phyloP scores from a whole-genome alignment of 1,140 invertebrate species.

The Cherax quadricarinatus region DNA sequence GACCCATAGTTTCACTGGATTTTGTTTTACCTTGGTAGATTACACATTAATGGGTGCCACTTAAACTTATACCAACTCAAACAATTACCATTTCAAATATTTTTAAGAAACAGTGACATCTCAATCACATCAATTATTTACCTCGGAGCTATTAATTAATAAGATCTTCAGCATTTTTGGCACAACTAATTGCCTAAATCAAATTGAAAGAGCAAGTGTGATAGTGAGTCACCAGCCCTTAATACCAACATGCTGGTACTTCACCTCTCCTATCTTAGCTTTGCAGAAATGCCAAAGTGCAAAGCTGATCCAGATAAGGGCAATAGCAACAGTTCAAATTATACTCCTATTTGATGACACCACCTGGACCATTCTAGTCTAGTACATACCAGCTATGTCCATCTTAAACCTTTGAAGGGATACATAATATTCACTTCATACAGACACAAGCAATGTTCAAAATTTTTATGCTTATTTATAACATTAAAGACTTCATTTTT shows the following conservation, averaged over 20 bases:
- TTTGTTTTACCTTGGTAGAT: neutral
- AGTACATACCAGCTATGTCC: neutral
- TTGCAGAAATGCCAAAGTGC: neutral
- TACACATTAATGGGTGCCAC: conserved; percentile 16
- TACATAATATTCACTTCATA: neutral
- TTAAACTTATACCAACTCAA: conserved; percentile 22
- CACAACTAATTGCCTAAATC: neutral
- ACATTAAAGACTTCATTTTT: neutral
- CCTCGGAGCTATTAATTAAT: neutral
- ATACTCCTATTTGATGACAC: neutral
- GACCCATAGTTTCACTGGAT: conserved; percentile 22
- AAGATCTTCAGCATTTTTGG: neutral
- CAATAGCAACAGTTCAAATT: neutral
- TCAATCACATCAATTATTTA: neutral
- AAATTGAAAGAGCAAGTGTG: neutral
- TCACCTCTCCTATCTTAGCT: neutral
- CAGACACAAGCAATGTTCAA: neutral
- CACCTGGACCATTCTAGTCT: neutral
- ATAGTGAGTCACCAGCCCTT: neutral
- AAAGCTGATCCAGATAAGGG: neutral
- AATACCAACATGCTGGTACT: neutral
- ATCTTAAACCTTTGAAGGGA: neutral
- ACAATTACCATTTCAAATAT: conserved; percentile 5
- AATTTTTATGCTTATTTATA: neutral
- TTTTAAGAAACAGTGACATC: conserved; percentile 7